A percentile compares a stretch with the other conserved stretches of the same genome.
phyloP scores from a whole-genome alignment of 30 jellyfish, hydroid and myxozoan species.

The Turritopsis dohrnii region DNA sequence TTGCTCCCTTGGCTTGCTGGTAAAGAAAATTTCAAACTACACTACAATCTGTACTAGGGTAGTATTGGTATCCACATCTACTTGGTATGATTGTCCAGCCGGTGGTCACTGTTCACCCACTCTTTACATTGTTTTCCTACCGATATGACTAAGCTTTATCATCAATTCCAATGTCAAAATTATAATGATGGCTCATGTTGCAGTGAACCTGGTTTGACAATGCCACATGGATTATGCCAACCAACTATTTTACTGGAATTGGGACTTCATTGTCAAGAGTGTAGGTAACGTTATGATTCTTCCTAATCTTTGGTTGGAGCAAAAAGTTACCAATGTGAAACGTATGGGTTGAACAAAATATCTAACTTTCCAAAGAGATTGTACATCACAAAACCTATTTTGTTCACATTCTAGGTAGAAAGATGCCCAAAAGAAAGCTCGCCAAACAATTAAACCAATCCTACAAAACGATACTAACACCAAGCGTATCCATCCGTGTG shows the following conservation, averaged over 20 bases:
- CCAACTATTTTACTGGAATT: constrained; percentile 77
- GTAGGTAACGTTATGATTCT: constrained; percentile 10
- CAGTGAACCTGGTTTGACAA: constrained; percentile 64
- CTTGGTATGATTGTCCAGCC: constrained; percentile 76
- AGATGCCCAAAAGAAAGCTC: constrained; percentile 76
- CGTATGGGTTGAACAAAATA: too few relatives aligned
- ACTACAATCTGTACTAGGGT: constrained; percentile 72
- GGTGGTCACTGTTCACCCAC: constrained; percentile 89
- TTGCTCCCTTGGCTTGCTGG: constrained; percentile 94
- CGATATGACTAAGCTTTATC: constrained; percentile 47
- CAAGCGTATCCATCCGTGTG: constrained; percentile 76
- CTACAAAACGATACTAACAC: constrained; percentile 61
- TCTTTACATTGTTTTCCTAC: too few relatives aligned
- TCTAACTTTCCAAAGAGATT: neutral
- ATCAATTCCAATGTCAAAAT: constrained; percentile 54
- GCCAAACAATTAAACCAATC: constrained; percentile 77
- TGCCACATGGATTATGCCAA: constrained; percentile 84
- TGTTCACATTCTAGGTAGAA: constrained; percentile 49
- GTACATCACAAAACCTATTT: neutral
- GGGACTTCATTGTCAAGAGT: constrained; percentile 92
- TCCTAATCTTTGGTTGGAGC: neutral
- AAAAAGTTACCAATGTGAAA: too few relatives aligned
- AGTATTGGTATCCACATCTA: constrained; percentile 81
- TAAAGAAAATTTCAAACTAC: constrained; percentile 47
- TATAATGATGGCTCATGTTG: constrained; percentile 83